Evolutionary conservation across 2,113 vertebrate genomes (phyloP), one percentile per base, ranked within the genome.

Genomic region (Zapornia atra): DNA sequence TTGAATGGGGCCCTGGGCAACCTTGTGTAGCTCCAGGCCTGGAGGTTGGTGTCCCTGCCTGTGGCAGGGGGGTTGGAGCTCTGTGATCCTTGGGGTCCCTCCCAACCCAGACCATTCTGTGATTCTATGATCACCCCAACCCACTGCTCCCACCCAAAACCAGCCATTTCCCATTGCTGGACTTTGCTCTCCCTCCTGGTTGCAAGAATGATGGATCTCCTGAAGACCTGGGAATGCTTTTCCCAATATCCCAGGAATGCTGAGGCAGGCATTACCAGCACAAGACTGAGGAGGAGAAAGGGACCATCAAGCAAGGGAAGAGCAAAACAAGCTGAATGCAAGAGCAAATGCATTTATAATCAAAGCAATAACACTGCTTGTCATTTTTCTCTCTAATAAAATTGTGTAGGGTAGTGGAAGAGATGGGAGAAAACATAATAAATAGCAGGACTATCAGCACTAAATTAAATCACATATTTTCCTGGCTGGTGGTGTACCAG

Each of bases 371-470:
- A 96, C 77, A 2, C 63, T 0, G 18, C 94, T 91, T 96, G 96
- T 95, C 96, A 96, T 97, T 95, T 97, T 95, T 94, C 78, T 79
- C 72, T 88, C 95, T 98, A 97, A 98, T 97, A 97, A 97, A 97
- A 97, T 94, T 93, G 89, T 72, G 90, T 31, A 66, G 97, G 92
- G 82, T 66, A 91, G 90, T 61, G 85, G 90, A 75, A 50, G 87
- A 94, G 96, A 81, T 94, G 80, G 92, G 65, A 65, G 88, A 91
- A 84, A 82, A 70, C 5, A 50, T 94, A 95, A 97, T 96, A 96
- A 97, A 97, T 95, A 97, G 96, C 81, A 65, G 86, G 73, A 84
- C 91, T 79, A 97, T 95, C 75, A 70, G 91, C 75, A 93, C 91
- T 94, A 87, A 96, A 97, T 96, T 95, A 96, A 97, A 95, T 82